A percentile compares a stretch with the other conserved stretches of the same genome.
phyloP scores from a whole-genome alignment of 1,140 invertebrate genomes.

The Drosophila bifasciata region DNA sequence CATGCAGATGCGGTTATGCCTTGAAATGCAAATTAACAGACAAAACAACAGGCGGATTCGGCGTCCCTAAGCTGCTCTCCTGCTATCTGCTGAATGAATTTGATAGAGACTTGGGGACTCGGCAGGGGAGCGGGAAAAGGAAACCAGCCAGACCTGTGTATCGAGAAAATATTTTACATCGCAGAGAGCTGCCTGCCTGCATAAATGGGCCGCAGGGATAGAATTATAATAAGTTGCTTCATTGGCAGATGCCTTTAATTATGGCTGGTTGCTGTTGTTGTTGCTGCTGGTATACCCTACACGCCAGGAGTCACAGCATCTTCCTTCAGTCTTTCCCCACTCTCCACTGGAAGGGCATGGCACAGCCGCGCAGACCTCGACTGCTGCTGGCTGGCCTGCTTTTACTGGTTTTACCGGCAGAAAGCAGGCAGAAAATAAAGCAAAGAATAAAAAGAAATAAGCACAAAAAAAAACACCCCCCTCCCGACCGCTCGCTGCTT shows the following conservation, averaged over 20 bases:
- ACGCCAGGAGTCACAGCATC: not conserved
- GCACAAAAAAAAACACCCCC: not conserved
- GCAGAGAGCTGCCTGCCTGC: constrained; percentile 30
- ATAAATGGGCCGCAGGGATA: constrained; percentile 81
- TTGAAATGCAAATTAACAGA: constrained; percentile 69
- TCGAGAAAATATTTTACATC: constrained; percentile 52
- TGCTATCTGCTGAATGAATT: constrained; percentile 60
- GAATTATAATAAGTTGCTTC: constrained; percentile 82
- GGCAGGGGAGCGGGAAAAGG: not conserved
- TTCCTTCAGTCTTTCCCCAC: not conserved
- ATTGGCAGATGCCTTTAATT: constrained; percentile 78
- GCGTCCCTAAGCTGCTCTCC: constrained; percentile 15
- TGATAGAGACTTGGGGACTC: not conserved
- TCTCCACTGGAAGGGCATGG: constrained; percentile 30
- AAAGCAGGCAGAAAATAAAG: not conserved
- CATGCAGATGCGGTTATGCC: constrained; percentile 22
- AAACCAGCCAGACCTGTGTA: constrained; percentile 45
- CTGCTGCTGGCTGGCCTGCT: constrained; percentile 3
- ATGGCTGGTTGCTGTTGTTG: constrained; percentile 21
- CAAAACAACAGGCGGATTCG: constrained; percentile 6
- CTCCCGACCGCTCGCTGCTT: no score
- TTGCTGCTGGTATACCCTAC: constrained; percentile 34
- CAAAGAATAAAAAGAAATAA: constrained; percentile 6
- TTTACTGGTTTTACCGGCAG: constrained; percentile 37
- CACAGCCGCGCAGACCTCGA: not conserved